A percentile compares a stretch with the other conserved stretches of the same genome.
These are phyloP conservation scores for Typhlichthys subterraneus DNA, from an alignment of 2,797 vertebrate species.

Conservation along the genomic window DNA sequence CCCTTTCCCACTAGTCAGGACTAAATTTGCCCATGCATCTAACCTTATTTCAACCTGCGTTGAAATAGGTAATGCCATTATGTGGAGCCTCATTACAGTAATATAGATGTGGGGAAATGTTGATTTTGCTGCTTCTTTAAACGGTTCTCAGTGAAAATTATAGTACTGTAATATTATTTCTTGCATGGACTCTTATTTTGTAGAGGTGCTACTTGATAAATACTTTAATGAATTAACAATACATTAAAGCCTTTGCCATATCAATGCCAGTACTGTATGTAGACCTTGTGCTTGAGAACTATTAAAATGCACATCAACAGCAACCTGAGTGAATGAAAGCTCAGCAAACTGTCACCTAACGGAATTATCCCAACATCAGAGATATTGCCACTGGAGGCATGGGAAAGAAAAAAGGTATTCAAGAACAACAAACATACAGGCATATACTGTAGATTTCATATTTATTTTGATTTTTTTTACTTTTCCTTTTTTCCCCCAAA, in stretches of 20 bases:
- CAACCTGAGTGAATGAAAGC: constrained; percentile 62
- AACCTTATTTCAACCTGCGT: background rate
- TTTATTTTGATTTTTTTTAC: no score
- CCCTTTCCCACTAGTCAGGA: background rate
- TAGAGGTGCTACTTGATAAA: no score
- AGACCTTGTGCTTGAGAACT: constrained; percentile 18
- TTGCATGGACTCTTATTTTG: no score
- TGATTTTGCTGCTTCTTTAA: constrained; percentile 62
- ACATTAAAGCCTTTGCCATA: background rate
- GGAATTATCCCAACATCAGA: constrained; percentile 58
- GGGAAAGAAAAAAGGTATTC: constrained; percentile 40
- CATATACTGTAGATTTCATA: no score
- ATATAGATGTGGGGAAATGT: no score
- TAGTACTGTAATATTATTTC: no score
- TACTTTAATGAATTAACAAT: constrained; percentile 23
- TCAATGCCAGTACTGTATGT: background rate
- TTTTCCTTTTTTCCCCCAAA: no score
- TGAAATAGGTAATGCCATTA: background rate
- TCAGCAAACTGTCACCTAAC: constrained; percentile 71
- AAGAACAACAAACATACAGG: constrained; percentile 11
- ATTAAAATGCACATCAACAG: constrained; percentile 59
- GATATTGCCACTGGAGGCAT: constrained; percentile 56
- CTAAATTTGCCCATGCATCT: no score
- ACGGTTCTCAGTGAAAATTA: constrained; percentile 21
- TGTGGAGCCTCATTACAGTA: background rate